phyloP scores from a whole-genome alignment of 2,888 invertebrate species.

The Calephelis perditalis region DNA sequence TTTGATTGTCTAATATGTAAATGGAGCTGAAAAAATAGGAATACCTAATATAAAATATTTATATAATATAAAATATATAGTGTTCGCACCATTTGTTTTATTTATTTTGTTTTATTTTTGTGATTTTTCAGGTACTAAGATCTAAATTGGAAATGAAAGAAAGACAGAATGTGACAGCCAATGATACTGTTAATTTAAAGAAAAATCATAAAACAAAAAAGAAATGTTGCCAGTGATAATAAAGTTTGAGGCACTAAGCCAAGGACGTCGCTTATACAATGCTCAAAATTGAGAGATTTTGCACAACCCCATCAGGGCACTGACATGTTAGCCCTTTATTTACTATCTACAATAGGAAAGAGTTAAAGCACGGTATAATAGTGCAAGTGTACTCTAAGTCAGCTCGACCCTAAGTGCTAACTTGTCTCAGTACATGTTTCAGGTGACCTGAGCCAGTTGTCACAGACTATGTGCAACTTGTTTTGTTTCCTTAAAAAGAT shows the following conservation, averaged over 20 bases:
- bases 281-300: slow-evolving; percentile 68
- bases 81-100: no score
- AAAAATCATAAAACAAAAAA: slow-evolving; percentile 81
- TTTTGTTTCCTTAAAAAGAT: slow-evolving; percentile 24
- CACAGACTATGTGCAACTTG: slow-evolving; percentile 5
- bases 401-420: no score
- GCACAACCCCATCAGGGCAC: slow-evolving; percentile 62
- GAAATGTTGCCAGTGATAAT: slow-evolving; percentile 77
- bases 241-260: slow-evolving; percentile 43
- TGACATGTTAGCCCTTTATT: slow-evolving; percentile 35
- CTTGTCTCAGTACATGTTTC: no score
- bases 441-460: no score
- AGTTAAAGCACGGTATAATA: slow-evolving; percentile 13
- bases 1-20: no score
- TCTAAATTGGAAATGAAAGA: slow-evolving; percentile 90
- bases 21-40: no score
- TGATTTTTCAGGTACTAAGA: slow-evolving; percentile 84
- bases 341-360: slow-evolving; percentile 33
- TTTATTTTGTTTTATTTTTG: not conserved
- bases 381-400: slow-evolving; percentile 3
- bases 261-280: slow-evolving; percentile 63
- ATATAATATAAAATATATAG: no score
- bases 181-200: slow-evolving; percentile 85
- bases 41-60: no score
- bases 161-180: slow-evolving; percentile 81